These are phyloP conservation scores for Clarias magur DNA, from an alignment of 2,113 vertebrate genomes.

Conservation along the genomic window DNA sequence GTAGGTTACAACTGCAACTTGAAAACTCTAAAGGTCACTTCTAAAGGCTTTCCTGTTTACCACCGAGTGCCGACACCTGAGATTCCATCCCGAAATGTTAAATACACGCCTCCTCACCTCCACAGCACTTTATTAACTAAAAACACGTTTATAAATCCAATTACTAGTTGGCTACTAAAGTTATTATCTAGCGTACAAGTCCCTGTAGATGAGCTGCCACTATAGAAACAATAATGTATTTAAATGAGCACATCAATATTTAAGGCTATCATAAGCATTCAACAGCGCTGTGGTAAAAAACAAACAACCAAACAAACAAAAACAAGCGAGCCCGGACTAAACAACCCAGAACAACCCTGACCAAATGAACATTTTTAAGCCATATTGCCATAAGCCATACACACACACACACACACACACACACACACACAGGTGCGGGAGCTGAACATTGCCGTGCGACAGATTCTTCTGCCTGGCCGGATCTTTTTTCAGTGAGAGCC, in stretches of 20 bases:
- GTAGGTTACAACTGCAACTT: background rate
- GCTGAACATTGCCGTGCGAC: conserved; percentile 69
- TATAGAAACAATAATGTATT: no score
- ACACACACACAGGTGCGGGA: conserved; percentile 70
- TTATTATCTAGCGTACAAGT: background rate
- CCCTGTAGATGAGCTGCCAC: background rate
- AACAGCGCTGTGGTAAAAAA: background rate
- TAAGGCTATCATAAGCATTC: background rate
- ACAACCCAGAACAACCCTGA: conserved; percentile 20
- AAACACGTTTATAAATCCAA: background rate
- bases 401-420: conserved; percentile 56
- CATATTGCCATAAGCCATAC: conserved; percentile 2
- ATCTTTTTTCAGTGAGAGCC: conserved; percentile 77
- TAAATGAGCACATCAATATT: background rate
- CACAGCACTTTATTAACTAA: background rate
- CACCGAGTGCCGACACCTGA: background rate
- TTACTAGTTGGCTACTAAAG: background rate
- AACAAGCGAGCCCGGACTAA: no score
- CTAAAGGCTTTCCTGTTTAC: background rate
- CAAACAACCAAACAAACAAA: no score
- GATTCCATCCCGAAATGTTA: background rate
- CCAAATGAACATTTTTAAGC: conserved; percentile 36
- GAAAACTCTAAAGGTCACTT: background rate
- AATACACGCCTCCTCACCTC: background rate
- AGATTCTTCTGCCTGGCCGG: conserved; percentile 79